Conservation (phyloP, 1,140 invertebrate species). For the Acromyrmex echinatior region DNA sequence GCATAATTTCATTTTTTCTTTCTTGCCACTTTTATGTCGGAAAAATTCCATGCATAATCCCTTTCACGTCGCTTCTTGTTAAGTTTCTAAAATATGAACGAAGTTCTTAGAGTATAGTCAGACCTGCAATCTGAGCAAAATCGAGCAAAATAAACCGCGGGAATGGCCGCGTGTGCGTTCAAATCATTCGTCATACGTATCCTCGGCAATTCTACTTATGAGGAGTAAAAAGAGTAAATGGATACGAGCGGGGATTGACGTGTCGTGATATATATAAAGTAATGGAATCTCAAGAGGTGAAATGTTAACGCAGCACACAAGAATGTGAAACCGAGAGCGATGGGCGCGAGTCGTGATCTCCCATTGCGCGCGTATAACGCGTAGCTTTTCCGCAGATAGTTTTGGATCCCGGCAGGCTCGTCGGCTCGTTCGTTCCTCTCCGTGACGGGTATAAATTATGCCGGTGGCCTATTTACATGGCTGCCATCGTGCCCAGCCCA, state of each 20-base stretch:
- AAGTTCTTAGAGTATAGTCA: too few relatives aligned
- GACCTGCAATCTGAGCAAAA: neutral
- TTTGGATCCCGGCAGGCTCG: slow-evolving; percentile 74
- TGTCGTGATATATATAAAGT: slow-evolving; percentile 38
- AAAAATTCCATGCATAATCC: neutral
- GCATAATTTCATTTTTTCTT: neutral
- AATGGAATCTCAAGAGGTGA: slow-evolving; percentile 55
- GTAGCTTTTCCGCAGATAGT: slow-evolving; percentile 72
- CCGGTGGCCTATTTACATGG: slow-evolving; percentile 83
- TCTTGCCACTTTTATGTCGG: neutral
- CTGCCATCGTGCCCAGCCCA: slow-evolving; percentile 72
- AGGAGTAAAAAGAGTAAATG: slow-evolving; percentile 12
- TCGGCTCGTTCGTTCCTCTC: slow-evolving; percentile 70
- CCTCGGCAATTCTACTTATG: neutral
- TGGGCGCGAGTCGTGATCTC: slow-evolving; percentile 63
- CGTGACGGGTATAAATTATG: slow-evolving; percentile 83
- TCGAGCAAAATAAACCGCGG: slow-evolving; percentile 14
- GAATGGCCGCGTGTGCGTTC: neutral
- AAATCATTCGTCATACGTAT: slow-evolving; percentile 10
- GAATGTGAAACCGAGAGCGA: slow-evolving; percentile 12
- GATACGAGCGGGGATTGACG: slow-evolving; percentile 2
- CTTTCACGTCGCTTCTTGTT: slow-evolving; percentile 31
- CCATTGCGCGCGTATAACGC: slow-evolving; percentile 72
- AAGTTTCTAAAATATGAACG: neutral
- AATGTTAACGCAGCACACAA: slow-evolving; percentile 42